phyloP scores from a whole-genome alignment of 2,797 vertebrate species.

The Discoglossus pictus region DNA sequence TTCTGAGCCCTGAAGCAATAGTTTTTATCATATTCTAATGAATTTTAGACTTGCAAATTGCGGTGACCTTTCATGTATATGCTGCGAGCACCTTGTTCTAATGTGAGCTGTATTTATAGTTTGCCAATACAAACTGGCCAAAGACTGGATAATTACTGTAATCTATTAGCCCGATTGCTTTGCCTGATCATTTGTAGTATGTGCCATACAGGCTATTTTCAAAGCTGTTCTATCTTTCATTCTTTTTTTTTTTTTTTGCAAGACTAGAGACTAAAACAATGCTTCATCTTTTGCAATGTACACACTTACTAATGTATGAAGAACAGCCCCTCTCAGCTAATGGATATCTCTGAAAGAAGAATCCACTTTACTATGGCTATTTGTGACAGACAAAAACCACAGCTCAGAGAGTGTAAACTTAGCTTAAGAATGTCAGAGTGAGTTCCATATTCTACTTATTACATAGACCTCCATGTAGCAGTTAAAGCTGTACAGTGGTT shows the following conservation, averaged over 20 bases:
- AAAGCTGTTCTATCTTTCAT: conserved; percentile 78
- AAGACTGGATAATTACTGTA: conserved; percentile 87
- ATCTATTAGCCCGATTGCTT: conserved; percentile 84
- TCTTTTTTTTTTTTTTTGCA: conserved; percentile 76
- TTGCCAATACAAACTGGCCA: conserved; percentile 86
- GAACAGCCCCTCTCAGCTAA: conserved; percentile 59
- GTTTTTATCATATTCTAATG: conserved; percentile 95
- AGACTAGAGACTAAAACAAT: conserved; percentile 66
- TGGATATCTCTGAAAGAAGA: conserved; percentile 67
- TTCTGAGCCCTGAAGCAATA: conserved; percentile 86
- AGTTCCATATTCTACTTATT: conserved; percentile 60
- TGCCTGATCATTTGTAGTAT: conserved; percentile 78
- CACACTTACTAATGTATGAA: conserved; percentile 63
- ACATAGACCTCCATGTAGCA: conserved; percentile 60
- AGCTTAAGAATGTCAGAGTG: conserved; percentile 59
- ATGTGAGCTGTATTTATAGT: conserved; percentile 85
- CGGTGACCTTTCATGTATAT: conserved; percentile 89
- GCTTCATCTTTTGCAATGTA: conserved; percentile 61
- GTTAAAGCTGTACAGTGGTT: conserved; percentile 53
- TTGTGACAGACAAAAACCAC: conserved; percentile 71
- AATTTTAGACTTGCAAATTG: conserved; percentile 88
- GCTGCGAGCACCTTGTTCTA: conserved; percentile 91
- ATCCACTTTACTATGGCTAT: conserved; percentile 62
- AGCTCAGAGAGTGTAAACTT: conserved; percentile 62
- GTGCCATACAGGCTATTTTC: conserved; percentile 76